These are phyloP conservation scores for Poecilia wingei DNA, from an alignment of 2,797 vertebrate genomes.

Conservation along the genomic window DNA sequence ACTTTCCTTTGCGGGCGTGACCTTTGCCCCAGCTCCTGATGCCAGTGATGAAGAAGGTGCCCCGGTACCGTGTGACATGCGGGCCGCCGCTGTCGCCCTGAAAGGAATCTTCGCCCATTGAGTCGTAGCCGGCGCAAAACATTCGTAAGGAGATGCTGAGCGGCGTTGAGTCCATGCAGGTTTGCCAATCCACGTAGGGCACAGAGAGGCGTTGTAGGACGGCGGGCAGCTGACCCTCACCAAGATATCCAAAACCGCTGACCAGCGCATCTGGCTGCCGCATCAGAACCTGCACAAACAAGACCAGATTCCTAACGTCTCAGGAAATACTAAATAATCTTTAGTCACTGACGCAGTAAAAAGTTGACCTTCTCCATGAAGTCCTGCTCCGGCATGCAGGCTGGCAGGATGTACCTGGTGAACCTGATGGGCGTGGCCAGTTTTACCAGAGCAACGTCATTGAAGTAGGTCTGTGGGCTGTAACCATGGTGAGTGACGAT, in stretches of 20 bases:
- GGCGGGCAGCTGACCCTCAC: slow-evolving; percentile 77
- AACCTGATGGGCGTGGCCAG: slow-evolving; percentile 83
- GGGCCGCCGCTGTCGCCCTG: slow-evolving; percentile 95
- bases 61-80: slow-evolving; percentile 86
- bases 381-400: slow-evolving; percentile 85
- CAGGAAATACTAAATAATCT: neutral
- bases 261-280: slow-evolving; percentile 77
- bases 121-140: slow-evolving; percentile 93
- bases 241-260: slow-evolving; percentile 89
- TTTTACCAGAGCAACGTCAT: slow-evolving; percentile 90
- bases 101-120: slow-evolving; percentile 84
- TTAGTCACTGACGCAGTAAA: neutral
- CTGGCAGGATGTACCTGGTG: slow-evolving; percentile 82
- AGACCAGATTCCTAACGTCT: neutral
- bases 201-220: slow-evolving; percentile 84
- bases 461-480: slow-evolving; percentile 80
- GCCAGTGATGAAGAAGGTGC: slow-evolving; percentile 89
- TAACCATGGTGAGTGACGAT: slow-evolving; percentile 83
- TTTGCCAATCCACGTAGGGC: slow-evolving; percentile 84
- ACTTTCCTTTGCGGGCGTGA: slow-evolving; percentile 90
- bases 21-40: slow-evolving; percentile 97
- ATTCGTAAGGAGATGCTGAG: slow-evolving; percentile 84
- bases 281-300: slow-evolving; percentile 83
- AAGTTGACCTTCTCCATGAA: slow-evolving; percentile 86
- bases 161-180: slow-evolving; percentile 86